Base-by-base conservation (phyloP, 2,113 vertebrate genomes). In the Phycodurus eques region DNA sequence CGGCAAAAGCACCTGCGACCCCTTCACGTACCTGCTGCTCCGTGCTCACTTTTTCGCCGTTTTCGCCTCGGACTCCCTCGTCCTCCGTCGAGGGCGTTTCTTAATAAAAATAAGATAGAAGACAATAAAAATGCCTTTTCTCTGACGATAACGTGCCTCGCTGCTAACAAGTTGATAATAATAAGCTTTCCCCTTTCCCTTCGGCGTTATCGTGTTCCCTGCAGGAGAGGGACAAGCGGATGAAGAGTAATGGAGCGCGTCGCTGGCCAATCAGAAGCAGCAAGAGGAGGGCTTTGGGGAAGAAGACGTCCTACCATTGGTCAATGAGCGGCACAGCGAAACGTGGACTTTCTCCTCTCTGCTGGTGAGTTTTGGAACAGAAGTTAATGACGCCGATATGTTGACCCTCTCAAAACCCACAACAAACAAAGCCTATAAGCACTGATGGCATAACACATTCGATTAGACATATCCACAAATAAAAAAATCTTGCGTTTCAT, bases 1-100 rank as follows among this genome's bases (percentile, higher is more conserved):
- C 69, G 73, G 74, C 76, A 22, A 31, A 59, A 8, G 76, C 85
- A 86, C 83, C 85, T 88, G 85, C 62, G 60, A 61, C 67, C 49
- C 1, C 78, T 82, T 71, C 56, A 80, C 78, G 39, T 84, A 91
- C 90, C 90, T 91, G 88, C n/a, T 56, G 19, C 35, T 73, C 70
- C 44, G 20, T 75, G 67, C 42, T 68, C 14, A 33, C 56, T 54
- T 54, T 27, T 71, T 47, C 17, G 46, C 5, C 9, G 49, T 42
- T 6, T 14, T 35, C 43, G 13, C 35, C 66, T 65, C 60, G 33
- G 46, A n/a, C 22, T 78, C 47, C 70, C 35, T 43, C 22, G 42
- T 70, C 22, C 27, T 73, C 53, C 31, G n/a, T 54, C 69, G 5
- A 20, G 0, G 19, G 39, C 6, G n/a, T 53, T 33, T 60, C 35